Base-by-base conservation (phyloP, 2,888 invertebrate genomes). In the Aquatica leii region DNA sequence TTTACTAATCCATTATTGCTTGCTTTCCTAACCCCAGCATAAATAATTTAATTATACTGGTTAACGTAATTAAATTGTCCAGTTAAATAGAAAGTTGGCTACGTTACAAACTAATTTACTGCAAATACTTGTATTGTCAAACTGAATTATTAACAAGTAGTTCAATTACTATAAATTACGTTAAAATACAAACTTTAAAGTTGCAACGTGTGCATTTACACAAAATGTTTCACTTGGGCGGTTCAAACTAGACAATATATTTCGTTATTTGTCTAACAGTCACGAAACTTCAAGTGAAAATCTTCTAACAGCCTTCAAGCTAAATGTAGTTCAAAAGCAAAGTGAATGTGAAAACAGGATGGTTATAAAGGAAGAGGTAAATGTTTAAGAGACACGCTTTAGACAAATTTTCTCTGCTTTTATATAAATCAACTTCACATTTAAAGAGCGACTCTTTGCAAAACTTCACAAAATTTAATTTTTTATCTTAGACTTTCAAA, bases 261-360 rank as follows among this genome's bases (percentile, higher is more conserved):
- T 24, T 24, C 6, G 24, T 24, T 4, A 24, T 20, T 17, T 15
- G 46, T 46, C 18, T 18, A 46, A 46, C 18, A 46, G 18, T 46
- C 18, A 46, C 11, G 11, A 46, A 46, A 46, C 18, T 46, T 46
- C 18, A 5, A 6, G 18, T 8, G 11, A 18, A 46, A 46, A 46
- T 18, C n/a, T 18, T 46, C 18, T 46, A 18, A 18, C 18, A 20
- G 18, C 46, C 46, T 20, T 20, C 46, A 18, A 18, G 46, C 46
- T 46, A 14, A n/a, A 18, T 46, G n/a, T 18, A 46, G 46, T 46
- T 46, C 46, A 46, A 46, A 46, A 46, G 46, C 46, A 46, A 46
- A 46, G 46, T 46, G 46, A 46, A 46, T 46, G 46, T 46, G 46
- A 18, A 46, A 46, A 46, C 11, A 46, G 46, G 46, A 46, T 17